These are phyloP conservation scores for Eulemur rufifrons DNA, from an alignment of 2,113 vertebrate genomes.

Conservation along the genomic window DNA sequence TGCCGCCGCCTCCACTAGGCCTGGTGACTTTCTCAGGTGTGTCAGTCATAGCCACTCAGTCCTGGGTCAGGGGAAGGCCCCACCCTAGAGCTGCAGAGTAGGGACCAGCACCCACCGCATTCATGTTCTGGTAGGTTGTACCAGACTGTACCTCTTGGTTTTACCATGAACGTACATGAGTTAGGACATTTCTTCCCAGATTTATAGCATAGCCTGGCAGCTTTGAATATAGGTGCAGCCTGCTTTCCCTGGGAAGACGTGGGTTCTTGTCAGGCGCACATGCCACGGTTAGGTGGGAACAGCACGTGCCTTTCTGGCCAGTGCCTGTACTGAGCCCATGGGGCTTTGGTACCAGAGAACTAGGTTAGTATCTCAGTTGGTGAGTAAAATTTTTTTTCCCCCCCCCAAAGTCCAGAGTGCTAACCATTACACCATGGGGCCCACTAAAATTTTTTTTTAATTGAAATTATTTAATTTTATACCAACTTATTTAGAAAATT, in stretches of 20 bases:
- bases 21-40: not conserved
- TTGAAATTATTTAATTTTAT: too few species aligned
- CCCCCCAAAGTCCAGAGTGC: too few species aligned
- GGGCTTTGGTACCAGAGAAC: not conserved
- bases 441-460: not conserved
- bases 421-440: too few species aligned
- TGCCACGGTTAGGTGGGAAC: fast-evolving
- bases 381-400: not conserved
- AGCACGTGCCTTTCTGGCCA: not conserved
- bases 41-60: not conserved
- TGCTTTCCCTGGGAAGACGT: not conserved
- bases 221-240: fast-evolving
- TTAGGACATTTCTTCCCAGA: not conserved
- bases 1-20: not conserved
- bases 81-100: not conserved
- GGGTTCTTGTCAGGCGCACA: fast-evolving
- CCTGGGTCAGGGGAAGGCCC: too few species aligned
- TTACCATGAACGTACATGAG: fast-evolving
- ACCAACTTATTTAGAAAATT: not conserved
- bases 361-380: not conserved
- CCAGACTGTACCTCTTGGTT: not conserved
- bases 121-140: not conserved
- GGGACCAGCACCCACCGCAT: too few species aligned
- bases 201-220: not conserved
- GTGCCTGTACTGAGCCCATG: fast-evolving